Conservation (phyloP, 2,888 invertebrate species). For the Mystacides longicornis region DNA sequence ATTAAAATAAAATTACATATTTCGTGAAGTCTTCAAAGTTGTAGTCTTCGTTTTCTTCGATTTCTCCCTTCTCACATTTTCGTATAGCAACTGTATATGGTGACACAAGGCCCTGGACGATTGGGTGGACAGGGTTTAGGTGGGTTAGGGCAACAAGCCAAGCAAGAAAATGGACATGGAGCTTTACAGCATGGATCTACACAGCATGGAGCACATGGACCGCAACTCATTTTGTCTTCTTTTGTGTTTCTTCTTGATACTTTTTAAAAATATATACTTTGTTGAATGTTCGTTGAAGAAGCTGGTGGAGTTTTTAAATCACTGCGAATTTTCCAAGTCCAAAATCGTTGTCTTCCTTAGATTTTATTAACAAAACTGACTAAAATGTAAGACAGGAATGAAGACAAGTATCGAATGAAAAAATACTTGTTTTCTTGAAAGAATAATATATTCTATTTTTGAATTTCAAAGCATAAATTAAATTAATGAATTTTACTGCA, state of each 20-base stretch:
- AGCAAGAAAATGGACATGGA: conserved; percentile 9
- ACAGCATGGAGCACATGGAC: conserved; percentile 5
- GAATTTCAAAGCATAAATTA: no score
- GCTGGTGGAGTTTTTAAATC: background rate
- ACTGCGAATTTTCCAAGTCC: background rate
- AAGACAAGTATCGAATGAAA: no score
- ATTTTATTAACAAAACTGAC: no score
- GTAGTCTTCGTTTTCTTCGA: background rate
- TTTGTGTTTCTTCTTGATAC: background rate
- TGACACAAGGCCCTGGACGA: conserved; percentile 8
- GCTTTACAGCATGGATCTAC: conserved; percentile 2
- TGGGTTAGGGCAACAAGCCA: conserved; percentile 14
- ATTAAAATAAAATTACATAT: background rate
- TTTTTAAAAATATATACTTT: no score
- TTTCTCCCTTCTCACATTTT: conserved; percentile 1
- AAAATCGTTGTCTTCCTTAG: no score
- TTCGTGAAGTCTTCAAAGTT: conserved; percentile 4
- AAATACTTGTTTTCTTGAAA: no score
- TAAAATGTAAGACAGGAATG: no score
- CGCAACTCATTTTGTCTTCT: conserved; percentile 4
- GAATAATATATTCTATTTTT: no score
- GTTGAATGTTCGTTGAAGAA: background rate
- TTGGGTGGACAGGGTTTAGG: conserved; percentile 10
- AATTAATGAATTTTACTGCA: no score
- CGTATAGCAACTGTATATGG: conserved; percentile 13